Base-by-base conservation (phyloP, 2,797 vertebrate species). In the Microctenopoma steveboyesi region DNA sequence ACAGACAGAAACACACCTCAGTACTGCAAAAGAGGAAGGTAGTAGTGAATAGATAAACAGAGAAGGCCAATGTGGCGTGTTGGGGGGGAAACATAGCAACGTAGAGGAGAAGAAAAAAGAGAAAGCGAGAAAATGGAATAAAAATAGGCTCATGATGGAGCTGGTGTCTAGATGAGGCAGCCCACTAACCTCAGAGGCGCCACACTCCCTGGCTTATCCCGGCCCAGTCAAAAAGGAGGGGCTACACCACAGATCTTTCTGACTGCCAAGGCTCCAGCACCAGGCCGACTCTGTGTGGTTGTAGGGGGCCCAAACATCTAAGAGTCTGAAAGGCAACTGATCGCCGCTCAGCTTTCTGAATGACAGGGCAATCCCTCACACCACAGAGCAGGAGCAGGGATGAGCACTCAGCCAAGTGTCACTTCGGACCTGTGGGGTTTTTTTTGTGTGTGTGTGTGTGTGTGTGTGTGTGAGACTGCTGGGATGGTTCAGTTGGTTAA, bases 81-180 rank as follows among this genome's bases (percentile, higher is more conserved):
- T 79, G 35, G 60, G 56, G 55, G 47, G 9, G 69, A 69, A 84
- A 79, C 33, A 78, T 45, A 74, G 60, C 28, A 47, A 59, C 27
- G 74, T 56, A 57, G 48, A 67, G 76, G 48, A 70, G 72, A 46
- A 80, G 69, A 55, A 70, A 79, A 86, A 79, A 81, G 53, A 43
- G 64, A 72, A 71, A 82, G 70, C 69, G 51, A 88, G 85, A 88
- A 89, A 85, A 87, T 89, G 81, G 87, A 91, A 89, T 91, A 93
- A 94, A 94, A 95, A 94, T 94, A 94, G 93, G 79, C 83, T 84
- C 85, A 89, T 92, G 92, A 91, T 92, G 87, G 91, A 93, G 90
- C 89, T 92, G 89, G 92, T 92, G 92, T 93, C 91, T 92, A 87
- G 74, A 86, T 90, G 88, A 93, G 91, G 92, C 88, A 88, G 89